Conservation (phyloP, 1,140 invertebrate species). For the Grapholita molesta region DNA sequence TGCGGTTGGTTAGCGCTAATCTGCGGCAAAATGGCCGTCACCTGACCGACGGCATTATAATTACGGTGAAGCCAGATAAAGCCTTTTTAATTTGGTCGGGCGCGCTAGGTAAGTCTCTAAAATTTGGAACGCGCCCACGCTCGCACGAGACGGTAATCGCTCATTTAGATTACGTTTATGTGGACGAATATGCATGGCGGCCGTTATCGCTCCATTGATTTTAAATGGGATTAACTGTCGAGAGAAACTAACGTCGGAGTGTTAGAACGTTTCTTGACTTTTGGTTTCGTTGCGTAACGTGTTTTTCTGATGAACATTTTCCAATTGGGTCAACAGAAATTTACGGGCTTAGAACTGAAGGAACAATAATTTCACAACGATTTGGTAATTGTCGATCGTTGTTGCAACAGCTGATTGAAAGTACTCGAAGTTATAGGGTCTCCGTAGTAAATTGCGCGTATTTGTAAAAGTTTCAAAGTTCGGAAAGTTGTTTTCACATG, state of each 20-base stretch:
- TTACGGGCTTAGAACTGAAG: neutral
- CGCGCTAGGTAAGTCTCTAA: conserved; percentile 22
- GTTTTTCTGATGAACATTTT: conserved; percentile 11
- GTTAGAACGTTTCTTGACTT: conserved; percentile 19
- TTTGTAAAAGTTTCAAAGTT: too few relatives aligned
- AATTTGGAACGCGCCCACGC: conserved; percentile 50
- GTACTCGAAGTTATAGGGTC: neutral
- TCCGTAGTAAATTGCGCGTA: neutral
- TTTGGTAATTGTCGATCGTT: neutral
- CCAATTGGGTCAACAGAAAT: conserved; percentile 2
- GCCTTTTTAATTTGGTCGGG: conserved; percentile 52
- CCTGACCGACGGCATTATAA: conserved; percentile 55
- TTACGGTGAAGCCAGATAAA: conserved; percentile 52
- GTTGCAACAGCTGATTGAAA: neutral
- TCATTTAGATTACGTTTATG: conserved; percentile 66
- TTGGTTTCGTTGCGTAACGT: conserved; percentile 7
- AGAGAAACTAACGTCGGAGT: conserved; percentile 24
- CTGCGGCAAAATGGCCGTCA: conserved; percentile 44
- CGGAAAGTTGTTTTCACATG: too few relatives aligned
- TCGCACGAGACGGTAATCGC: conserved; percentile 50
- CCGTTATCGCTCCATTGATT: conserved; percentile 58
- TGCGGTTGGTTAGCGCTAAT: conserved; percentile 29
- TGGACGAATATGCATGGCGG: conserved; percentile 53
- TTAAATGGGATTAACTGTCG: conserved; percentile 53
- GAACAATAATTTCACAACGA: neutral